A percentile compares a stretch with the other conserved stretches of the same genome.
Conservation (phyloP, 2,113 vertebrate species). For the Lycocorax pyrrhopterus region DNA sequence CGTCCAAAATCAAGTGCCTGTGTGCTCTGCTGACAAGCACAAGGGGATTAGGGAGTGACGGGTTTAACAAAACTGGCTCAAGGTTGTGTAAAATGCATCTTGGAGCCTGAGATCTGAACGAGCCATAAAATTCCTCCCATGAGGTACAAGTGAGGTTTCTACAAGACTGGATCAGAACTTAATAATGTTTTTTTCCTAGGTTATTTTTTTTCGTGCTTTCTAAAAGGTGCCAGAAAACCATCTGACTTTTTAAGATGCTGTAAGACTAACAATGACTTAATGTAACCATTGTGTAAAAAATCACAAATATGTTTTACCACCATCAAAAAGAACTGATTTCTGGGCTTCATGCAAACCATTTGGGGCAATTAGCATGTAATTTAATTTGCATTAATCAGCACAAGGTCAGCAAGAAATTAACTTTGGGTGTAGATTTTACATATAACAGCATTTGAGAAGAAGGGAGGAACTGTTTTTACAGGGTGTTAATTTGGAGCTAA, state of each 20-base stretch:
- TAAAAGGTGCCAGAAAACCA: not conserved
- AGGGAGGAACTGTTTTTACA: slow-evolving; percentile 5
- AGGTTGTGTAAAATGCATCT: slow-evolving; percentile 55
- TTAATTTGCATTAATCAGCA: slow-evolving; percentile 72
- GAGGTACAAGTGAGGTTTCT: slow-evolving; percentile 37
- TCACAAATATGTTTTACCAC: slow-evolving; percentile 26
- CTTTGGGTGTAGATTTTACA: slow-evolving; percentile 59
- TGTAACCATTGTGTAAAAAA: slow-evolving; percentile 26
- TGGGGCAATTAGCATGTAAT: slow-evolving; percentile 69
- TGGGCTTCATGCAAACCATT: slow-evolving; percentile 47
- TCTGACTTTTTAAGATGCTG: slow-evolving; percentile 8
- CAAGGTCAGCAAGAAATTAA: slow-evolving; percentile 69
- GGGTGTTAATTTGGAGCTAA: slow-evolving; percentile 31
- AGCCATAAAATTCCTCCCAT: slow-evolving; percentile 59
- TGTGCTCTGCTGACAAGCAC: slow-evolving; percentile 45
- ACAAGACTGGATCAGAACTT: slow-evolving; percentile 56
- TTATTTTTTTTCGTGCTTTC: not conserved
- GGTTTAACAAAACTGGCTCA: slow-evolving; percentile 52
- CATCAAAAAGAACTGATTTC: slow-evolving; percentile 48
- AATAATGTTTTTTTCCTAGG: not conserved
- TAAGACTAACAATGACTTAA: slow-evolving; percentile 34
- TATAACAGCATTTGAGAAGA: slow-evolving; percentile 1
- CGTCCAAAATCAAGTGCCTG: slow-evolving; percentile 42
- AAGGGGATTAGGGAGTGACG: slow-evolving; percentile 39
- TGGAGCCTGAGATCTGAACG: slow-evolving; percentile 33